phyloP scores from a whole-genome alignment of 2,797 vertebrate genomes.

The Spinibarbus caldwelli region DNA sequence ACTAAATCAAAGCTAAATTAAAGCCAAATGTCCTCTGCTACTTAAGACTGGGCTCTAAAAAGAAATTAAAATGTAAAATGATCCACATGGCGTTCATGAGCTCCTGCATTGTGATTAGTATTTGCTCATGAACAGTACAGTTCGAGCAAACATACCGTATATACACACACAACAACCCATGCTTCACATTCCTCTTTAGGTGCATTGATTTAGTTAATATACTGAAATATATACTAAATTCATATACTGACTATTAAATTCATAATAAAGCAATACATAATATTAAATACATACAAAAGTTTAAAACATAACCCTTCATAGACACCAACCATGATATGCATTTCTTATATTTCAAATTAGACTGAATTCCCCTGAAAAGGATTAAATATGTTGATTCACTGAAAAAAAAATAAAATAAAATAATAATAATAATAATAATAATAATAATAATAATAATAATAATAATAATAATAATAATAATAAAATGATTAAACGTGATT shows the following conservation, averaged over 20 bases:
- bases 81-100: neutral
- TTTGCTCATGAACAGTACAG: neutral
- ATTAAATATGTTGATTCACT: neutral
- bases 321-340: neutral
- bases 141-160: neutral
- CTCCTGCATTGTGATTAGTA: neutral
- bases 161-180: neutral
- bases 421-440: neutral
- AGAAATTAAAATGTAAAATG: neutral
- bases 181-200: neutral
- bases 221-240: too few species aligned
- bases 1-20: constrained; percentile 45
- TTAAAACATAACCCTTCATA: neutral
- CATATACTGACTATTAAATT: neutral
- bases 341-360: neutral
- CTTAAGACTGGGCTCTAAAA: neutral
- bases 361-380: neutral
- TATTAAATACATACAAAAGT: neutral
- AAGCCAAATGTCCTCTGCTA: constrained; percentile 12
- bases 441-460: neutral
- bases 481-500: neutral
- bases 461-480: too few species aligned
- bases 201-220: neutral
- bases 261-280: neutral
- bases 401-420: neutral